phyloP scores from a whole-genome alignment of 2,888 invertebrate genomes.

The Cosmia pyralina region DNA sequence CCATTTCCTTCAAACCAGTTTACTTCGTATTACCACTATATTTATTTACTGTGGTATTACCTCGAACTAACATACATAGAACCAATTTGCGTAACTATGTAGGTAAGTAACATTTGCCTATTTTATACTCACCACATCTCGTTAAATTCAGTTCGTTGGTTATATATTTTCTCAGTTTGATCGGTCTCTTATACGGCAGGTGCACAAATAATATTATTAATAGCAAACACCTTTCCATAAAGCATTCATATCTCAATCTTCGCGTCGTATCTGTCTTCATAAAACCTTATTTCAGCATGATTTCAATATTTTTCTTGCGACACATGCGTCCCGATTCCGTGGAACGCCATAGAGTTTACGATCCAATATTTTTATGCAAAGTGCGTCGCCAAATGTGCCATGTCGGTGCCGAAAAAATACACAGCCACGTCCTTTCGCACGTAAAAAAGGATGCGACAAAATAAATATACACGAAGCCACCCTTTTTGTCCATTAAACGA shows the following conservation, averaged over 20 bases:
- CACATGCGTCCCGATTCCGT: slow-evolving; percentile 84
- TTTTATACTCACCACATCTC: slow-evolving; percentile 34
- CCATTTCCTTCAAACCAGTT: slow-evolving; percentile 65
- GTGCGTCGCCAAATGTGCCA: slow-evolving; percentile 89
- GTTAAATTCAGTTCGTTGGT: slow-evolving; percentile 28
- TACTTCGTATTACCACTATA: slow-evolving; percentile 42
- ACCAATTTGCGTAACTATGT: slow-evolving; percentile 51
- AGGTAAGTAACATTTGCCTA: slow-evolving; percentile 37
- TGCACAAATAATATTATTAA: slow-evolving; percentile 74
- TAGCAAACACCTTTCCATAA: slow-evolving; percentile 69
- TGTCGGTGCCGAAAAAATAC: slow-evolving; percentile 85
- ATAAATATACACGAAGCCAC: slow-evolving; percentile 89
- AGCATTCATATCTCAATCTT: slow-evolving; percentile 82
- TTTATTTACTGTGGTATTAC: too few species aligned
- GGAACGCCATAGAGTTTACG: slow-evolving; percentile 85
- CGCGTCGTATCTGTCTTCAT: slow-evolving; percentile 78
- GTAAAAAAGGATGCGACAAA: slow-evolving; percentile 90
- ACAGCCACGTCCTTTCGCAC: slow-evolving; percentile 87
- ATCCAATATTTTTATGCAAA: slow-evolving; percentile 90
- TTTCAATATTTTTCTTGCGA: slow-evolving; percentile 83
- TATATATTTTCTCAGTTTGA: slow-evolving; percentile 44
- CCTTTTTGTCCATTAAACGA: slow-evolving; percentile 90
- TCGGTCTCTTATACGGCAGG: slow-evolving; percentile 66
- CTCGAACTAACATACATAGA: slow-evolving; percentile 38
- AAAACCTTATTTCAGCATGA: slow-evolving; percentile 82